These are phyloP conservation scores for Chiloscyllium punctatum DNA, from an alignment of 2,797 vertebrate species.

Conservation along the genomic window DNA sequence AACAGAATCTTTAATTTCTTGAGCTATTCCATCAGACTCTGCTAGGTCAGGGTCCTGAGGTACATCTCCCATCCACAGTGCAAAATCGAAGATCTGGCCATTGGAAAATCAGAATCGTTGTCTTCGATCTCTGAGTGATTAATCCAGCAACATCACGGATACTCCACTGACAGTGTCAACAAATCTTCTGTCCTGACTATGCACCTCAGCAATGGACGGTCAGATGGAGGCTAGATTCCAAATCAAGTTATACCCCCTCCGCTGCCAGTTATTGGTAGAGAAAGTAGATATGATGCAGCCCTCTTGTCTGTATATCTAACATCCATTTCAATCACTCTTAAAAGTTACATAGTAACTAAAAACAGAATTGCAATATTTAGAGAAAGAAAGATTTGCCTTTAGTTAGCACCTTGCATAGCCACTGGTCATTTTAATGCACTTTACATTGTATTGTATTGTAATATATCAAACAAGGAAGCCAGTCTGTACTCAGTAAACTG, in stretches of 20 bases:
- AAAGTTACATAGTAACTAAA: background rate
- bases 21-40: no score
- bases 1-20: no score
- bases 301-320: background rate
- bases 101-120: no score
- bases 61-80: no score
- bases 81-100: no score
- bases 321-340: background rate
- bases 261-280: background rate
- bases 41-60: no score
- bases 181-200: background rate
- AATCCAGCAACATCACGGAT: no score
- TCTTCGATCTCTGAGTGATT: no score
- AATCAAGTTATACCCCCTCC: background rate
- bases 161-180: no score
- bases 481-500: background rate
- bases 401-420: no score
- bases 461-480: background rate
- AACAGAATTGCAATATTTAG: background rate
- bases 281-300: background rate
- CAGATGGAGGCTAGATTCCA: background rate
- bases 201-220: background rate
- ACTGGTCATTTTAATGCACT: no score
- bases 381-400: no score
- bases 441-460: background rate